These are phyloP conservation scores for Heterocephalus glaber DNA, from an alignment of 2,113 vertebrate genomes.

Conservation along the genomic window DNA sequence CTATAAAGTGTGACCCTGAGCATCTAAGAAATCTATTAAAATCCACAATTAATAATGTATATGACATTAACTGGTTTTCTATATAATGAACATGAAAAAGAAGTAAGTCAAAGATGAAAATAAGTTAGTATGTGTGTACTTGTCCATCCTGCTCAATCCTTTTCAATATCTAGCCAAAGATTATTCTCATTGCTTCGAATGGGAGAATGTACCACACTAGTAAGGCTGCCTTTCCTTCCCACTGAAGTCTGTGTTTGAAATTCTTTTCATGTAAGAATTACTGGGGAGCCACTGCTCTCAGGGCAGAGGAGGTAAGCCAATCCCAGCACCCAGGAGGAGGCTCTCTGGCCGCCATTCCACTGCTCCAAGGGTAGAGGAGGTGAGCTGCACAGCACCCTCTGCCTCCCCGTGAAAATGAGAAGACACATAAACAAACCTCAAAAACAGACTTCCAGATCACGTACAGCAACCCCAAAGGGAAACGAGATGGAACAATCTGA, in stretches of 20 bases:
- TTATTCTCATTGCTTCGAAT: neutral
- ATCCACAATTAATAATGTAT: neutral
- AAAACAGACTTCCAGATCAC: too few species aligned
- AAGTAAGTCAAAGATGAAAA: neutral
- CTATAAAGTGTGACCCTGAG: neutral
- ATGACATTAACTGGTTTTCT: neutral
- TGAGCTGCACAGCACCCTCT: too few species aligned
- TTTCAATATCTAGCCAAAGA: neutral
- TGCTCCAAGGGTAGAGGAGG: too few species aligned
- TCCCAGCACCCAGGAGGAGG: too few species aligned
- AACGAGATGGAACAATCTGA: too few species aligned
- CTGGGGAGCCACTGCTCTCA: too few species aligned
- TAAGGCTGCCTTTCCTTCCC: neutral
- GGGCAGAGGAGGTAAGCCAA: too few species aligned
- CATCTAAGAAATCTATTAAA: constrained; percentile 41
- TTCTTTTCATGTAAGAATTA: neutral
- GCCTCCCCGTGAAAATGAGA: too few species aligned
- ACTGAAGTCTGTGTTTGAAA: neutral
- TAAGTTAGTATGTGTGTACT: neutral
- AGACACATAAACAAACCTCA: too few species aligned
- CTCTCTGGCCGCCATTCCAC: too few species aligned
- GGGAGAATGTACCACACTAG: neutral
- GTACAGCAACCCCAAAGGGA: too few species aligned
- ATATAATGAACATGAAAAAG: neutral
- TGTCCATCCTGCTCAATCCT: neutral